Evolutionary conservation across 2,797 vertebrate genomes (phyloP).

Genomic region (Nothura maculosa): DNA sequence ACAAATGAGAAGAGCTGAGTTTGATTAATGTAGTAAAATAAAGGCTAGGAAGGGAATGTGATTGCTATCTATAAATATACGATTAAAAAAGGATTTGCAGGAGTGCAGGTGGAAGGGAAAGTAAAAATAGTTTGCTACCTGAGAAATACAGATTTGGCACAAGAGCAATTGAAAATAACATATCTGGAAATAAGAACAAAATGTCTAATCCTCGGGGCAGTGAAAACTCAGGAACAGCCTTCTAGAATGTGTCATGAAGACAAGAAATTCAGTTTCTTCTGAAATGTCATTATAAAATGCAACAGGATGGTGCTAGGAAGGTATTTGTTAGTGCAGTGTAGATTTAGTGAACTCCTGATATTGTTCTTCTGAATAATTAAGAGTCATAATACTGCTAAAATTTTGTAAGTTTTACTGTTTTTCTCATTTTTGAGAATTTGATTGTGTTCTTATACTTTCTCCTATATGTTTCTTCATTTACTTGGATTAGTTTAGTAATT

Average conservation of each 20-base stretch:
- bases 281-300: not conserved
- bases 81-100: not conserved
- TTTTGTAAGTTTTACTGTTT: not conserved
- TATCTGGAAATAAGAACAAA: not conserved
- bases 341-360: not conserved
- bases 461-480: not conserved
- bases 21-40: constrained; percentile 17
- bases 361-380: not conserved
- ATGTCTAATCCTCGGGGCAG: not conserved
- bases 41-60: not conserved
- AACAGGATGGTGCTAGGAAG: not conserved
- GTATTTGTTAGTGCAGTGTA: not conserved
- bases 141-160: not conserved
- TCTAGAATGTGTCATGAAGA: not conserved
- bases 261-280: not conserved
- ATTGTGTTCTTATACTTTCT: not conserved
- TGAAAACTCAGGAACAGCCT: not conserved
- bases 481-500: not conserved
- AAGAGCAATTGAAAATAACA: not conserved
- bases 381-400: not conserved
- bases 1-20: not conserved
- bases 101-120: not conserved
- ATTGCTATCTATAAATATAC: not conserved
- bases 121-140: not conserved
- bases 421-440: not conserved